Conservation (phyloP, 2,888 invertebrate species). For the Epinotia nisella region DNA sequence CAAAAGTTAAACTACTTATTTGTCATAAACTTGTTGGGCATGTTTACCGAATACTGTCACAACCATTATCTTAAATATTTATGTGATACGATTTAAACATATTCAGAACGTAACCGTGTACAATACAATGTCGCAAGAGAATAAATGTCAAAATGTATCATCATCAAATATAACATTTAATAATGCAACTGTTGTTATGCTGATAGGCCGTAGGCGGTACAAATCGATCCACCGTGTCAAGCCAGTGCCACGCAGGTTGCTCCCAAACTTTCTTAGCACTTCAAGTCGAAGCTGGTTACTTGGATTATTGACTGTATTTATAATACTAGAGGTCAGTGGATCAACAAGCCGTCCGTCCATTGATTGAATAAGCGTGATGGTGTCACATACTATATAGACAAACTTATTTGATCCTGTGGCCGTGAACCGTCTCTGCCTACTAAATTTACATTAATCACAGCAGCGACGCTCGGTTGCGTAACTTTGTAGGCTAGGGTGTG, state of each 20-base stretch:
- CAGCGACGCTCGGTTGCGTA: not conserved
- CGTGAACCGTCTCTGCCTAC: conserved; percentile 13
- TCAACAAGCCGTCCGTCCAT: conserved; percentile 60
- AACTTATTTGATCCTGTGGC: conserved; percentile 43
- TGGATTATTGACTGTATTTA: conserved; percentile 28
- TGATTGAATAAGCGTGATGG: conserved; percentile 75
- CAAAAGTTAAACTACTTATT: conserved; percentile 25
- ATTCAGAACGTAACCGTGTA: conserved; percentile 1
- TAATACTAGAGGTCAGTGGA: conserved; percentile 59
- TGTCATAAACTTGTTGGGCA: not conserved
- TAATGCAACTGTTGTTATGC: conserved; percentile 38
- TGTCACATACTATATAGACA: conserved; percentile 47
- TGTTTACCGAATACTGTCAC: conserved; percentile 14
- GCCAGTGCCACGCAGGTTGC: conserved; percentile 6
- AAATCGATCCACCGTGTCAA: conserved; percentile 31
- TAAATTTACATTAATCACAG: conserved; percentile 25
- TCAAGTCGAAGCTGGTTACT: conserved; percentile 1
- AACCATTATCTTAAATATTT: conserved; percentile 23
- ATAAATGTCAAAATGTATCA: conserved; percentile 38
- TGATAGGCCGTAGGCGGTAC: conserved; percentile 38
- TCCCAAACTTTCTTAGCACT: conserved; percentile 1
- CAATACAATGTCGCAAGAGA: conserved; percentile 5
- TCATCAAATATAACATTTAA: conserved; percentile 32
- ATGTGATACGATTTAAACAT: conserved; percentile 13
- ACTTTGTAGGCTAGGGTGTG: conserved; percentile 2